phyloP scores from a whole-genome alignment of 2,113 vertebrate species.

The Benitochromis conjunctus region DNA sequence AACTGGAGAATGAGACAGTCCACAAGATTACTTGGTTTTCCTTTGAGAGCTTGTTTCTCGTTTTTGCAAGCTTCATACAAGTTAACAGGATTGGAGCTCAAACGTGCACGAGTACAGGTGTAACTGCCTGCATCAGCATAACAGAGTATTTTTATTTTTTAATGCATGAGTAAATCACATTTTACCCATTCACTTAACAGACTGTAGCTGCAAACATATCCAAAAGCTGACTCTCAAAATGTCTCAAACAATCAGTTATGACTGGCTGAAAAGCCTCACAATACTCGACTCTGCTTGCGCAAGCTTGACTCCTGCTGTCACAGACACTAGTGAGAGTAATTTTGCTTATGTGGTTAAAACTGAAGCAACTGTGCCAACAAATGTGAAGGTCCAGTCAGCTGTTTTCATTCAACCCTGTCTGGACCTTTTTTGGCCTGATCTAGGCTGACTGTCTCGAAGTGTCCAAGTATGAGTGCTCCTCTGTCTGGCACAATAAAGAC shows the following conservation, averaged over 20 bases:
- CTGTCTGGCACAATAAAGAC: not conserved
- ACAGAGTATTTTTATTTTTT: not conserved
- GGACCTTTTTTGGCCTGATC: not conserved
- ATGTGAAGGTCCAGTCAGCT: conserved; percentile 10
- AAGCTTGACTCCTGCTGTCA: not conserved
- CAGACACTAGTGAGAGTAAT: not conserved
- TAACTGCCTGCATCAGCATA: not conserved
- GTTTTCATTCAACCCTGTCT: conserved; percentile 8
- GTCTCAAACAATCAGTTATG: conserved; percentile 26
- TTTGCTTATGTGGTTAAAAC: conserved; percentile 12
- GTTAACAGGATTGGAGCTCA: not conserved
- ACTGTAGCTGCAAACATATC: not conserved
- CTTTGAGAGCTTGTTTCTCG: not conserved
- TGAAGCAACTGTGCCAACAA: conserved; percentile 6
- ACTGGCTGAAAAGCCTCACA: conserved; percentile 11
- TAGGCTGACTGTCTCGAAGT: not conserved
- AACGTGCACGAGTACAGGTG: not conserved
- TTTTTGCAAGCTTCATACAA: not conserved
- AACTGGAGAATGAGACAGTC: not conserved
- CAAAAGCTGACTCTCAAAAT: not conserved
- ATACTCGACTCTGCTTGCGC: not conserved
- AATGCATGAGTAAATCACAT: not conserved
- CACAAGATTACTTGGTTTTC: not conserved
- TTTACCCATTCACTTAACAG: not conserved
- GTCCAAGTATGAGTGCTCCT: not conserved